Conservation (phyloP, 2,113 vertebrate species). For the Myodes glareolus region DNA sequence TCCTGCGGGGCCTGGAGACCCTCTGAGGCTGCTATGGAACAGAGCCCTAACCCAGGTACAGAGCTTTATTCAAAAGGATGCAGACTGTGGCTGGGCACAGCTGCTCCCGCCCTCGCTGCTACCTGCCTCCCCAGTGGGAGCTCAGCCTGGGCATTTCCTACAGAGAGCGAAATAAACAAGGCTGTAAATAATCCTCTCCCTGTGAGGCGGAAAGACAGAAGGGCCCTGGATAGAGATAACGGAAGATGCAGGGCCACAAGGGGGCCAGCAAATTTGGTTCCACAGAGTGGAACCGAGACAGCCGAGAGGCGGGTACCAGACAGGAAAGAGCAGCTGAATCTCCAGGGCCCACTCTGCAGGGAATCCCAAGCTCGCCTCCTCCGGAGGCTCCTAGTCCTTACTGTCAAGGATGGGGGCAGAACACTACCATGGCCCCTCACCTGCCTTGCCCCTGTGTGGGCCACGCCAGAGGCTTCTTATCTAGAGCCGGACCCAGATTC, state of each 20-base stretch:
- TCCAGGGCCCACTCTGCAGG: not conserved
- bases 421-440: no score
- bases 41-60: not conserved
- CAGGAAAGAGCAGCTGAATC: not conserved
- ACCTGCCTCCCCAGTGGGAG: not conserved
- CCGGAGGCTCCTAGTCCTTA: no score
- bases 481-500: not conserved
- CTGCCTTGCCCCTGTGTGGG: fast-evolving
- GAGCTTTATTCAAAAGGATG: not conserved
- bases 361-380: not conserved
- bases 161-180: conserved; percentile 63
- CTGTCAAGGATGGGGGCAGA: fast-evolving
- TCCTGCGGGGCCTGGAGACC: not conserved
- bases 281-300: not conserved
- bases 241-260: conserved; percentile 34
- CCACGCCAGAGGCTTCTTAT: not conserved
- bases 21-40: not conserved
- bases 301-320: not conserved
- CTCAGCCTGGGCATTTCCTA: conserved; percentile 11
- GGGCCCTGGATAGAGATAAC: conserved; percentile 55
- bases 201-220: conserved; percentile 19
- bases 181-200: conserved; percentile 54
- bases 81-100: not conserved
- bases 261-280: conserved; percentile 18
- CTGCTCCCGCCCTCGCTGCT: not conserved